Evolutionary conservation across 1,140 invertebrate species (phyloP).

Genomic region (Triops cancriformis): DNA sequence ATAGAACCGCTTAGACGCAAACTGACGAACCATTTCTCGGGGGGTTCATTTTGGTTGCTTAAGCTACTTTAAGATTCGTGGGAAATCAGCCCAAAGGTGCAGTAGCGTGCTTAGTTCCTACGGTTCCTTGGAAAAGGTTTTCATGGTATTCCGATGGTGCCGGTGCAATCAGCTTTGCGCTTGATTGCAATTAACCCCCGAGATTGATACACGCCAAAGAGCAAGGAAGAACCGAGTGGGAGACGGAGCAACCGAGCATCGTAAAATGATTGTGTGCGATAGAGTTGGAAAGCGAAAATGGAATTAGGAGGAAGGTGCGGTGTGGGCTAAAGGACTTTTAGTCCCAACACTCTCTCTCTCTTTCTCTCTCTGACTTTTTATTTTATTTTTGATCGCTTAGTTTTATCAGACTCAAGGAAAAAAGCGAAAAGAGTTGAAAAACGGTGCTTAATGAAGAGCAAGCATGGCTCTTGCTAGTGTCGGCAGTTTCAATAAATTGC

Average conservation of each 20-base stretch:
- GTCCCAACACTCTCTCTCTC: not conserved
- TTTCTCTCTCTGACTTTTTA: not conserved
- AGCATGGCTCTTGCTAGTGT: not conserved
- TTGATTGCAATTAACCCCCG: slow-evolving; percentile 5
- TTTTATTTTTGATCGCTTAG: too few species aligned
- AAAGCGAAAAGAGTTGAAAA: not conserved
- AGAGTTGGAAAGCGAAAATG: not conserved
- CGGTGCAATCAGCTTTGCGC: slow-evolving; percentile 7
- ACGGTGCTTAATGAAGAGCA: not conserved
- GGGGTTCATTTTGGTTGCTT: not conserved
- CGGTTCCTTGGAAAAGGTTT: not conserved
- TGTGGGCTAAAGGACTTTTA: not conserved
- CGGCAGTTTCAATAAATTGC: not conserved
- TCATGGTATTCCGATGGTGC: not conserved
- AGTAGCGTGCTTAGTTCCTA: not conserved
- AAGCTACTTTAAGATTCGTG: slow-evolving; percentile 9
- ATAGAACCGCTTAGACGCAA: not conserved
- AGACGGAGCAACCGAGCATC: not conserved
- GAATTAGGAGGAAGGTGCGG: not conserved
- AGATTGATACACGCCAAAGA: not conserved
- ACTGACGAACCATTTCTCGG: not conserved
- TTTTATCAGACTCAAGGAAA: too few species aligned
- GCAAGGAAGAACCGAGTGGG: not conserved
- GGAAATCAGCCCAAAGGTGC: slow-evolving; percentile 6
- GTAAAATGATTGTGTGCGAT: slow-evolving; percentile 6